Evolutionary conservation across 92 coral and sea anemone genomes (phyloP).

Genomic region (Ricordea florida): DNA sequence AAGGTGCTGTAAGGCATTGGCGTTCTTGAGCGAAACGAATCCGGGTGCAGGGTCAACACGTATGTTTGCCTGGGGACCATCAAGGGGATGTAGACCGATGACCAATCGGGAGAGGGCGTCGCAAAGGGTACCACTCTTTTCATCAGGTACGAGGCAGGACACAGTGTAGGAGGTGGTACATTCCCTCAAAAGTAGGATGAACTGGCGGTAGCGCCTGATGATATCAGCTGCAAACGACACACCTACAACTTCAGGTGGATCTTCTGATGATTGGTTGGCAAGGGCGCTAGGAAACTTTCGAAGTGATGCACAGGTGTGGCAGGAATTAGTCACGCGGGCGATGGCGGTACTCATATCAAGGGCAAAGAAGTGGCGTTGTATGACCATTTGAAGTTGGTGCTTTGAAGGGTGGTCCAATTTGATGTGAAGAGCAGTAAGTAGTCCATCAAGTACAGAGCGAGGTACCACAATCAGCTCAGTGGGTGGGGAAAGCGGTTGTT

Average conservation of each 20-base stretch:
- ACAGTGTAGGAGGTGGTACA: conserved; percentile 48
- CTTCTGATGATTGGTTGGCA: conserved; percentile 48
- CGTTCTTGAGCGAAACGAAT: conserved; percentile 12
- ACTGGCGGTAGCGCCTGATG: conserved; percentile 38
- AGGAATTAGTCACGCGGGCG: conserved; percentile 30
- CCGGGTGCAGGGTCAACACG: conserved; percentile 61
- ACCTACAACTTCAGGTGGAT: conserved; percentile 45
- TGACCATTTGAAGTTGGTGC: conserved; percentile 34
- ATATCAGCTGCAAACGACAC: conserved; percentile 37
- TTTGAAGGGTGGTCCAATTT: conserved; percentile 46
- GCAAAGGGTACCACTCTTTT: conserved; percentile 35
- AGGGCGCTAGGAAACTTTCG: conserved; percentile 39
- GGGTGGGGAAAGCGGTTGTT: conserved; percentile 23
- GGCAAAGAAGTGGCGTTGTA: conserved; percentile 53
- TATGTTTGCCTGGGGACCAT: conserved; percentile 44
- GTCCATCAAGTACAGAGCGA: conserved; percentile 32
- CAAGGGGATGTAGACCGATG: conserved; percentile 33
- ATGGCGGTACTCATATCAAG: conserved; percentile 60
- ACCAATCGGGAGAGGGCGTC: conserved; percentile 40
- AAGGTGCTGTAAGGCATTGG: conserved; percentile 28
- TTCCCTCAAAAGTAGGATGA: conserved; percentile 37
- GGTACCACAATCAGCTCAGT: conserved; percentile 42
- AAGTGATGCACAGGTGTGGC: conserved; percentile 55
- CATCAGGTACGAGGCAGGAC: conserved; percentile 33
- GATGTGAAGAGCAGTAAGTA: conserved; percentile 52